Percentiles rank a stretch among this genome's conserved stretches.
phyloP scores from a whole-genome alignment of 2,113 vertebrate species.

The Atractosteus spatula region DNA sequence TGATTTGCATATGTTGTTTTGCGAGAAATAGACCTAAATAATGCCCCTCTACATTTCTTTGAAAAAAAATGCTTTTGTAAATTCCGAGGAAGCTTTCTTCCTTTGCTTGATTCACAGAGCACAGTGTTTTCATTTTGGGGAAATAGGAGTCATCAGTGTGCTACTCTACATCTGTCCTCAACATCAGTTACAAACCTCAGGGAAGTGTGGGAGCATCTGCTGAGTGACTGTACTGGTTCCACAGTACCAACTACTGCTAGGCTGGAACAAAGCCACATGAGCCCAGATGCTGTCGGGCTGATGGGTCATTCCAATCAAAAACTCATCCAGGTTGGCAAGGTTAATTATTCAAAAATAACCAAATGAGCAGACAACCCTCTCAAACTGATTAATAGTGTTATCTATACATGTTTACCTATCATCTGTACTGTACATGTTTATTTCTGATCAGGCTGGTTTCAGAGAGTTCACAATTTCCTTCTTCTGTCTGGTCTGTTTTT shows the following conservation, averaged over 20 bases:
- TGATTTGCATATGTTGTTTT: too few relatives aligned
- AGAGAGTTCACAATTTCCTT: too few relatives aligned
- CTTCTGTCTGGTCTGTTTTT: too few relatives aligned
- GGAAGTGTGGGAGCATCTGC: constrained; percentile 66
- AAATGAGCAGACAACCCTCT: background rate
- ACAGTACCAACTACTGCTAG: constrained; percentile 16
- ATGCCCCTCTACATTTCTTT: too few relatives aligned
- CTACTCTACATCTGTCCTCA: constrained; percentile 73
- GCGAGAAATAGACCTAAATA: too few relatives aligned
- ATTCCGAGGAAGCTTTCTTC: background rate
- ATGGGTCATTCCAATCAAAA: background rate
- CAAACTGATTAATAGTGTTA: too few relatives aligned
- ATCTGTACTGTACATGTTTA: too few relatives aligned
- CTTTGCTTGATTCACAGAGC: constrained; percentile 9
- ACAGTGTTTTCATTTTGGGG: background rate
- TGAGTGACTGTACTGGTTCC: constrained; percentile 36
- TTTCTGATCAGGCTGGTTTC: too few relatives aligned
- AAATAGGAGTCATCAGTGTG: constrained; percentile 32
- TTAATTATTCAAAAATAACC: constrained; percentile 25
- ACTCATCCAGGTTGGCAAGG: background rate
- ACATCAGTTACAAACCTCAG: constrained; percentile 59
- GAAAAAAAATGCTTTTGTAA: too few relatives aligned
- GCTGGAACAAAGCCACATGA: constrained; percentile 14
- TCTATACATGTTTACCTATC: too few relatives aligned
- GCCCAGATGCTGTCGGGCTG: constrained; percentile 18